These are phyloP conservation scores for Phalacrocorax aristotelis DNA, from an alignment of 2,113 vertebrate species.

Conservation along the genomic window DNA sequence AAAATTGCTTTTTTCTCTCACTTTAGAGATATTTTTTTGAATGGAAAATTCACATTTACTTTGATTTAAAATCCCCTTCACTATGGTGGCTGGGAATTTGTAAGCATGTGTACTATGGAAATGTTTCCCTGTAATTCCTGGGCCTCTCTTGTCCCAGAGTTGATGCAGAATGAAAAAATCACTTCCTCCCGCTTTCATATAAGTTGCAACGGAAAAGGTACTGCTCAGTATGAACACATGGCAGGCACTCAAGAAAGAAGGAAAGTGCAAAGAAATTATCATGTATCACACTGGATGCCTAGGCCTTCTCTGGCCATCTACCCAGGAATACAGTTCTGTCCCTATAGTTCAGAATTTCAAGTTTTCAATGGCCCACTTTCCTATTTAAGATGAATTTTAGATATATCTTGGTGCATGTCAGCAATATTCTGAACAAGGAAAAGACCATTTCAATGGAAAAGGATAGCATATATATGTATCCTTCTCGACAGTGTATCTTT, in stretches of 20 bases:
- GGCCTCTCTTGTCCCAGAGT: not conserved
- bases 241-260: not conserved
- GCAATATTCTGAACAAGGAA: not conserved
- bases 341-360: not conserved
- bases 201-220: not conserved
- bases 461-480: not conserved
- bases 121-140: not conserved
- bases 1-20: not conserved
- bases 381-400: not conserved
- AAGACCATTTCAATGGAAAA: not conserved
- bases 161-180: not conserved
- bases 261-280: not conserved
- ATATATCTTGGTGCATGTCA: not conserved
- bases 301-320: not conserved
- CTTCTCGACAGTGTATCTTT: not conserved
- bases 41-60: not conserved
- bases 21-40: not conserved
- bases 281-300: no score
- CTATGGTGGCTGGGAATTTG: not conserved
- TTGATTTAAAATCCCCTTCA: not conserved
- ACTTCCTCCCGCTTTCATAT: not conserved
- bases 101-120: not conserved
- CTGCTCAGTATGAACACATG: not conserved
- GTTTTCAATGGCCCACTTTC: not conserved
- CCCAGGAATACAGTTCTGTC: not conserved